Evolutionary conservation across 2,797 vertebrate species (phyloP).

Genomic region (Siniperca undulata): DNA sequence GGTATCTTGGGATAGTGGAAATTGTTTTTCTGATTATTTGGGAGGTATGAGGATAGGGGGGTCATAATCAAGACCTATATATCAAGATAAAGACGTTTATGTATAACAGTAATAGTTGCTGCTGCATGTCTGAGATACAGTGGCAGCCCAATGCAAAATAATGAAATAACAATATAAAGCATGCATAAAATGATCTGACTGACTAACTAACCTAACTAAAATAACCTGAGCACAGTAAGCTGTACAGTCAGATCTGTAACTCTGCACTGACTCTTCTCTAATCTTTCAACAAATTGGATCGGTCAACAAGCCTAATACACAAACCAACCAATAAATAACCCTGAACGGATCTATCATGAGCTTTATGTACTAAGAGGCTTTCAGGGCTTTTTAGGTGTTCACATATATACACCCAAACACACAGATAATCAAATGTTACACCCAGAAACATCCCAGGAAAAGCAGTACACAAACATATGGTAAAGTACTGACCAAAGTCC

Average conservation of each 20-base stretch:
- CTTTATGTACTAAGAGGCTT: constrained; percentile 28
- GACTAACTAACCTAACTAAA: background rate
- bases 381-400: constrained; percentile 4
- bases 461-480: constrained; percentile 46
- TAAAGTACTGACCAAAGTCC: constrained; percentile 37
- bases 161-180: background rate
- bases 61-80: background rate
- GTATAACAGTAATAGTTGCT: background rate
- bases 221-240: background rate
- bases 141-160: background rate
- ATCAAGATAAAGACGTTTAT: constrained; percentile 9
- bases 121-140: background rate
- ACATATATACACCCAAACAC: constrained; percentile 29
- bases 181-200: background rate
- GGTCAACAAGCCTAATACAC: constrained; percentile 10
- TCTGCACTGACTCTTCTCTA: background rate
- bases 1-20: constrained; percentile 20
- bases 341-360: background rate
- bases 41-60: background rate
- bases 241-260: constrained; percentile 2
- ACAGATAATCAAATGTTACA: constrained; percentile 55
- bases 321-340: background rate
- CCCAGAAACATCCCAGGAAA: constrained; percentile 49
- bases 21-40: background rate
- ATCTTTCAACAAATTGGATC: constrained; percentile 29